Base-by-base conservation (phyloP, 1,140 invertebrate genomes). In the Bombus pyrosoma region DNA sequence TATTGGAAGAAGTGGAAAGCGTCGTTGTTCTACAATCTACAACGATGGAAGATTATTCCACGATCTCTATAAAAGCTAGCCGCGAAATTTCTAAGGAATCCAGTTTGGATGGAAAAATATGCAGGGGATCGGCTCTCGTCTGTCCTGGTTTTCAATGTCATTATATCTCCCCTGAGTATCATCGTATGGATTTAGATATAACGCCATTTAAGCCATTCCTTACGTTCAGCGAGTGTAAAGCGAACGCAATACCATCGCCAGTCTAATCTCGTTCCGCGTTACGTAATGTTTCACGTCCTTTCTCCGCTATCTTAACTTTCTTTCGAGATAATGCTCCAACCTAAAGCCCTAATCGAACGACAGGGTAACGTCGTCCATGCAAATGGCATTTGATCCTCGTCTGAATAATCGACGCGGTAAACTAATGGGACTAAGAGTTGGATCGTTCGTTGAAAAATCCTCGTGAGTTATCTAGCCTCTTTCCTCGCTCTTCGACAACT, bases 51-150 rank as follows among this genome's bases (percentile, higher is more conserved):
- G 59, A 9, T 83, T 76, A 32, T 64, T 18, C 53, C 41, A 72
- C 39, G 71, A 39, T 1, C 37, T 28, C 72, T 43, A 22, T 34
- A 28, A 76, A 66, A 76, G 37, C 39, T 39, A 41, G 75, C 59
- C 34, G 34, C 64, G 81, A 77, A 77, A 77, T 77, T 57, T 78
- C 74, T 66, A n/a, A 77, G 81, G 81, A 69, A 83, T 69, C 3
- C 18, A 1, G 47, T 22, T 6, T 53, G 18, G 47, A 53, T 53
- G 47, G 5, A 53, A 53, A 53, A 53, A 15, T 13, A 32, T 18
- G 59, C 28, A 28, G 6, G 72, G 41, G 53, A 53, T 64, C 41
- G 25, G 53, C 41, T 41, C 43, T 34, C 34, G 9, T 83, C 66
- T 37, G 47, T 47, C 5, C 39, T 13, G 9, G 25, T 5, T 39